Evolutionary conservation across 1,140 invertebrate species (phyloP), one percentile per base, ranked within the genome.

Genomic region (Cecropterus lyciades): DNA sequence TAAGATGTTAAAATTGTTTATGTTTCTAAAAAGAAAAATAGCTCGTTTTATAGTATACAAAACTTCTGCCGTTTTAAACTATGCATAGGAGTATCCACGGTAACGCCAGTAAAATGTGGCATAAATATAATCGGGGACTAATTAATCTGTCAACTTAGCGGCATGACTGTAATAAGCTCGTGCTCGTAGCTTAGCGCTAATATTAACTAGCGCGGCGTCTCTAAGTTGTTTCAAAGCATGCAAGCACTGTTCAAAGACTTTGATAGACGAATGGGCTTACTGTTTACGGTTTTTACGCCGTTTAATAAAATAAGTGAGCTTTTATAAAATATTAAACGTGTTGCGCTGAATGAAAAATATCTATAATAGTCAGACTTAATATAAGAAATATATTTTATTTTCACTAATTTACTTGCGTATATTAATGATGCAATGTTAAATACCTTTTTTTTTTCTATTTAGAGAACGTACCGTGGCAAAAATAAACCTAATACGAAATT

Each of bases 141-240:
- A 84, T 84, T 82, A 82, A 78, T 79, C 66, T 80, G 78, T 80
- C 79, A 77, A 78, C 72, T 70, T 70, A 73, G 67, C 72, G 73
- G 68, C 73, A 78, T 71, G 70, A 59, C 55, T 43, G 13, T 59
- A 15, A 57, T 48, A 11, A 48, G 37, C 37, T 9, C 1, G 37
- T n/a, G 37, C 20, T 0, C 10, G 7, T 13, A 57, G 40, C 20
- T 46, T 27, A 27, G 42, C 56, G 24, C 8, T 43, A 46, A 59
- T 46, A 59, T 59, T 59, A 59, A 59, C 40, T 20, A 59, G 16
- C 45, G 15, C n/a, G n/a, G n/a, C n/a, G 52, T 17, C 14, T 40
- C 52, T 40, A 33, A 40, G 52, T 40, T 40, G 52, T 55, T 40
- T 40, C 15, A 42, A 42, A 53, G 33, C 52, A 11, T 40, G 33